phyloP scores from a whole-genome alignment of 2,888 invertebrate species.

The Scaptomyza reducta region DNA sequence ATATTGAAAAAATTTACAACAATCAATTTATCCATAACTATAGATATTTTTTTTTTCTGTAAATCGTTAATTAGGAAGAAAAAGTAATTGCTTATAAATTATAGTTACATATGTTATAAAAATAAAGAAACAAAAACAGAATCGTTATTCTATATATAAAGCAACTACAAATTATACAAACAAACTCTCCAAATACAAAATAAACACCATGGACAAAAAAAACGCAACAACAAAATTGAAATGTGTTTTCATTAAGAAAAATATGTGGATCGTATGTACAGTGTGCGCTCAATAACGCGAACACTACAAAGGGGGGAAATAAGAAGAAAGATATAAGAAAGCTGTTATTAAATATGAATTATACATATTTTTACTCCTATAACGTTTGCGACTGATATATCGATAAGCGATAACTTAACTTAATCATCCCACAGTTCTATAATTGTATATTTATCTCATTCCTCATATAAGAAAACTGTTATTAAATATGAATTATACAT shows the following conservation, averaged over 20 bases:
- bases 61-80: conserved; percentile 62
- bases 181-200: conserved; percentile 50
- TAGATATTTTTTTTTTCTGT: conserved; percentile 40
- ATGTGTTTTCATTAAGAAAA: conserved; percentile 7
- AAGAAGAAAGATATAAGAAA: too few relatives aligned
- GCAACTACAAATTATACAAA: conserved; percentile 43
- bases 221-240: conserved; percentile 9
- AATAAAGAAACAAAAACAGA: conserved; percentile 8
- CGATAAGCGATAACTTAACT: too few relatives aligned
- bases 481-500: too few relatives aligned
- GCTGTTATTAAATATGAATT: too few relatives aligned
- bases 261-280: not conserved
- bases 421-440: too few relatives aligned
- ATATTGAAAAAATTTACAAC: conserved; percentile 37
- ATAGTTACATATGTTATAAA: conserved; percentile 61
- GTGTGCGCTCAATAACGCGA: not conserved
- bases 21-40: conserved; percentile 38
- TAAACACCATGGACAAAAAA: conserved; percentile 49
- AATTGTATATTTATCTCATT: too few relatives aligned
- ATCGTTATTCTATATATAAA: conserved; percentile 58
- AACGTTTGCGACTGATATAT: too few relatives aligned
- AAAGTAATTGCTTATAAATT: conserved; percentile 65
- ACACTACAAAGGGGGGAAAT: too few relatives aligned
- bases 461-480: too few relatives aligned
- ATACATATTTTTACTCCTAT: too few relatives aligned